Evolutionary conservation across 2,113 vertebrate species (phyloP).

Genomic region (Apodemus speciosus): DNA sequence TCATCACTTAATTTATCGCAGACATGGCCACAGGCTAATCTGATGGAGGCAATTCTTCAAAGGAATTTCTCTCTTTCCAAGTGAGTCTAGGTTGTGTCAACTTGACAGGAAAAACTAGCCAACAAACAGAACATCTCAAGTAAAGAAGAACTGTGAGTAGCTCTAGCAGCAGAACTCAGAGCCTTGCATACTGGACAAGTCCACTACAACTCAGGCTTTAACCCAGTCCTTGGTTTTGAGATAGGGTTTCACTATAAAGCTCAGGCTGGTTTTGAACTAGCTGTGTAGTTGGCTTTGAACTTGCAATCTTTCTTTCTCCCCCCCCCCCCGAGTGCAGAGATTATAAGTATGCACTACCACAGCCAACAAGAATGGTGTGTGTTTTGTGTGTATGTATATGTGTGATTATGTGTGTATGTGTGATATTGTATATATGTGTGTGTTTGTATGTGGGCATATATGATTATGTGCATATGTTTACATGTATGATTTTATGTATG

Average conservation of each 20-base stretch:
- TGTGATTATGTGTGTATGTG: neutral
- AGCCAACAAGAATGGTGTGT: neutral
- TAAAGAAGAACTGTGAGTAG: neutral
- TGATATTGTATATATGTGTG: neutral
- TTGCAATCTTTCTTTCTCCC: neutral
- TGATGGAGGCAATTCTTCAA: neutral
- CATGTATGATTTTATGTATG: neutral
- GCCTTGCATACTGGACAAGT: neutral
- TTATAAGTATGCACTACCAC: neutral
- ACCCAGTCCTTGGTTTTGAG: neutral
- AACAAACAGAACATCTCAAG: neutral
- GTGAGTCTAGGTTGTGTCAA: neutral
- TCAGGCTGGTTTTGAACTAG: neutral
- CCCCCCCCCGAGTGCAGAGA: neutral
- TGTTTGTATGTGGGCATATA: neutral
- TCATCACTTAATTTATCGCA: neutral
- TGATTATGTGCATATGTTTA: neutral
- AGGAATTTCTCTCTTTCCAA: too few relatives aligned
- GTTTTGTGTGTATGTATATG: too few relatives aligned
- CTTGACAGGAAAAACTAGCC: neutral
- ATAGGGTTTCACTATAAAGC: neutral
- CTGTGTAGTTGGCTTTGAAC: neutral
- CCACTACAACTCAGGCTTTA: neutral
- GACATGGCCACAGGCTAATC: neutral
- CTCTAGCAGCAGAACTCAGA: neutral